Evolutionary conservation across 1,140 invertebrate species (phyloP).

Genomic region (Hylaeus volcanicus): DNA sequence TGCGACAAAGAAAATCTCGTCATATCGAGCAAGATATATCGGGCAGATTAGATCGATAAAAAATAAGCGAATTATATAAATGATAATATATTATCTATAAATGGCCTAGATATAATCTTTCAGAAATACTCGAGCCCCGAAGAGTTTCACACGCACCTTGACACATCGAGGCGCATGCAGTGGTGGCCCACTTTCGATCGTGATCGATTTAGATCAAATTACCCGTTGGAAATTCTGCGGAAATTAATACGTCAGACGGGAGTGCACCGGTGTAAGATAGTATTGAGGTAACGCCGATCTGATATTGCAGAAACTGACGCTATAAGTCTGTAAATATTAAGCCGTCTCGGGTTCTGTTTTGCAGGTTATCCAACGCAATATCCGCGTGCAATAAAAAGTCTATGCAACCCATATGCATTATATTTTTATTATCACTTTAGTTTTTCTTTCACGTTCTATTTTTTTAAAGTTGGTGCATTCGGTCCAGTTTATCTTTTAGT

Average conservation of each 20-base stretch:
- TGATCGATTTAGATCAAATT: conserved; percentile 39
- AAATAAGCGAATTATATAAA: too few species aligned
- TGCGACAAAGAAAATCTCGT: too few species aligned
- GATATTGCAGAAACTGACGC: conserved; percentile 23
- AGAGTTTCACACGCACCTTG: neutral
- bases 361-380: conserved; percentile 1
- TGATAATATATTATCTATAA: too few species aligned
- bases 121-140: neutral
- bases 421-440: neutral
- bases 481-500: too few species aligned
- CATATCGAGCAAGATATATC: too few species aligned
- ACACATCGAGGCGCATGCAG: neutral
- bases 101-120: neutral
- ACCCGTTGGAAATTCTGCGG: conserved; percentile 32
- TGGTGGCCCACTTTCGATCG: conserved; percentile 37
- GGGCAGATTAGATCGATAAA: too few species aligned
- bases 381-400: neutral
- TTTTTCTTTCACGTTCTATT: too few species aligned
- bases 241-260: conserved; percentile 41
- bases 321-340: conserved; percentile 4
- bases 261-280: conserved; percentile 1
- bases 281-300: conserved; percentile 22
- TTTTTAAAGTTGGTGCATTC: too few species aligned
- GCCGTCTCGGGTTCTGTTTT: conserved; percentile 29
- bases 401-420: neutral